Conservation (phyloP, 2,888 invertebrate species). For the Pyrrhosoma nymphula region DNA sequence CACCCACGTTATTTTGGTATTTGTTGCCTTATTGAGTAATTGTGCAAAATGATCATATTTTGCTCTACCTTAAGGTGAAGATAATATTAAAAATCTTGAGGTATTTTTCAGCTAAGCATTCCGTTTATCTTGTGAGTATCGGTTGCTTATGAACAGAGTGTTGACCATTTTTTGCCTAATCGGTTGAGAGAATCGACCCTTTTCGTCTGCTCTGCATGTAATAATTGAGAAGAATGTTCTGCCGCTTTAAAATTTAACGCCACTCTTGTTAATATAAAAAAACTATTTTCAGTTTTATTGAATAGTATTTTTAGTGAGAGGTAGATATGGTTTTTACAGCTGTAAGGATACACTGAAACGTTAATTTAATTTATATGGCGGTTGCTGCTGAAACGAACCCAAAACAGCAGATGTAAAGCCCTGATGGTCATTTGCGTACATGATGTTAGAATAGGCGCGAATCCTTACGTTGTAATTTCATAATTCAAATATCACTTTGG, state of each 20-base stretch:
- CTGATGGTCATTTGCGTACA: background rate
- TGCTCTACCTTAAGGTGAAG: background rate
- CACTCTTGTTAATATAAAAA: background rate
- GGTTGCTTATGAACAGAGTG: background rate
- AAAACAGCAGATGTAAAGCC: background rate
- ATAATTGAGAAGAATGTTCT: background rate
- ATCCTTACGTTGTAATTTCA: background rate
- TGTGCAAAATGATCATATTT: background rate
- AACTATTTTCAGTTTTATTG: background rate
- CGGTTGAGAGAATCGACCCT: background rate
- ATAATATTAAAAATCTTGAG: background rate
- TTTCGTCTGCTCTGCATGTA: background rate
- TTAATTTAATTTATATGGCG: background rate
- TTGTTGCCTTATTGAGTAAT: background rate
- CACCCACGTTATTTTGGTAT: background rate
- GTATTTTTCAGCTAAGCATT: background rate
- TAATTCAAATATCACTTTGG: background rate
- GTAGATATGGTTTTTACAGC: background rate
- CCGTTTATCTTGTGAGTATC: background rate
- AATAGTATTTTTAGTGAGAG: background rate
- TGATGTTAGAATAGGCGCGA: background rate
- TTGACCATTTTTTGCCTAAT: background rate
- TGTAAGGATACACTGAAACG: background rate
- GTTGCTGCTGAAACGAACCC: background rate
- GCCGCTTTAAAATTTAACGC: background rate